These are phyloP conservation scores for Phenganax stokvisi DNA, from an alignment of 92 coral and sea anemone species.

Conservation along the genomic window DNA sequence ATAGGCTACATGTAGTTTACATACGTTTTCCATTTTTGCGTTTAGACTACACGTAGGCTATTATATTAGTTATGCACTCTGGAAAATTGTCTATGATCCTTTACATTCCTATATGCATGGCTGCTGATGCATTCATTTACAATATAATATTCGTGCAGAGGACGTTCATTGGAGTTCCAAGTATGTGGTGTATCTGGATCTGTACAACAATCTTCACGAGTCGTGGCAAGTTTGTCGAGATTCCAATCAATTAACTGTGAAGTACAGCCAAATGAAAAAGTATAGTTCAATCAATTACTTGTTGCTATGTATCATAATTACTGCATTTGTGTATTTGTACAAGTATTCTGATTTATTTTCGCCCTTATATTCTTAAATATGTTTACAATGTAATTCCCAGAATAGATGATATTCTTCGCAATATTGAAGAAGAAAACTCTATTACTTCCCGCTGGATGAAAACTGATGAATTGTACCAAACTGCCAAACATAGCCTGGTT, in stretches of 20 bases:
- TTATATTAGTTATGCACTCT: too few species aligned
- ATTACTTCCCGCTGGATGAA: slow-evolving; percentile 31
- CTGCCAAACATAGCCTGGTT: slow-evolving; percentile 31
- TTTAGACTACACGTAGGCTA: too few species aligned
- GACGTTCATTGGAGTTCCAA: not conserved
- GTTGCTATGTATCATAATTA: too few species aligned
- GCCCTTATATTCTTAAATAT: too few species aligned
- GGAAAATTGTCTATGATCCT: not conserved
- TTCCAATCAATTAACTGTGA: slow-evolving; percentile 1
- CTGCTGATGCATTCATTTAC: not conserved
- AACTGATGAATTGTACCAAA: slow-evolving; percentile 24
- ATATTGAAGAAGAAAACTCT: slow-evolving; percentile 26
- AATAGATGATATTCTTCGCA: slow-evolving; percentile 34
- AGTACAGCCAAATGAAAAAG: slow-evolving; percentile 23
- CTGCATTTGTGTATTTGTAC: too few species aligned
- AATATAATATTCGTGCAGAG: not conserved
- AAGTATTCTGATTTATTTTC: too few species aligned
- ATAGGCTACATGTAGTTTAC: too few species aligned
- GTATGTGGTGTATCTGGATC: slow-evolving; percentile 11
- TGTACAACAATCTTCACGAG: slow-evolving; percentile 1
- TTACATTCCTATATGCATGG: not conserved
- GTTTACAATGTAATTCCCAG: not conserved
- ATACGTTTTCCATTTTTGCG: too few species aligned
- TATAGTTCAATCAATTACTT: not conserved
- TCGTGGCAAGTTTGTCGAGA: not conserved